Base-by-base conservation (phyloP, 1,140 invertebrate genomes). In the Choristoneura fumiferana region DNA sequence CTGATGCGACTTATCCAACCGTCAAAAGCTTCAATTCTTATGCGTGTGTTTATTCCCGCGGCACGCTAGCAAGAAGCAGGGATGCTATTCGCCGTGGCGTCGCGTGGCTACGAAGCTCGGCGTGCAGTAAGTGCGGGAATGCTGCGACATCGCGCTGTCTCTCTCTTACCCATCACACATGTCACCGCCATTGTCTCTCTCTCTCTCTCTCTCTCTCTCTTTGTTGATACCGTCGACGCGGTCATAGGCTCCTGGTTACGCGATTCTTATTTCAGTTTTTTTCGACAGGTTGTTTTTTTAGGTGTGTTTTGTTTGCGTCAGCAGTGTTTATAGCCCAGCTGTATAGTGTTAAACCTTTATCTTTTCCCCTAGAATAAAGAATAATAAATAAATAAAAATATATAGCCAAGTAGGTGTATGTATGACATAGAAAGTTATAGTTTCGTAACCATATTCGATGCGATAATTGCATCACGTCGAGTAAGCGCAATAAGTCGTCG, bases 61-160 rank as follows among this genome's bases (percentile, higher is more conserved):
- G 49, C 59, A 57, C 66, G 69, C 65, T 89, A 92, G 92, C 91
- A 93, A 92, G 92, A 92, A 92, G 89, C 91, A 92, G 73, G 89
- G 89, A 63, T 94, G 94, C 92, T 95, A 95, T 92, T 96, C 95
- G 78, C 95, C 95, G 91, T 97, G 95, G 95, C 93, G 95, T 79
- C 93, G 95, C 89, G 95, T 97, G 86, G 95, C 95, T 87, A 96
- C 94, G 89, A 97, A 96, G 91, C 94, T 97, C 76, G 95, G 95
- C 93, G 95, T 97, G 91, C 96, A 96, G 95, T 97, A 96, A 96
- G 95, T 96, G 52, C 65, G 69, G 71, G 76, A 77, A 80, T 76
- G 77, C 69, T 73, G 65, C 59, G 68, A 64, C 57, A 69, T 64
- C 73, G 69, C 66, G 64, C 64, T 69, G 70, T 67, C 73, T 79